Base-by-base conservation (phyloP, 2,797 vertebrate genomes). In the Schizothorax lantsangensis region DNA sequence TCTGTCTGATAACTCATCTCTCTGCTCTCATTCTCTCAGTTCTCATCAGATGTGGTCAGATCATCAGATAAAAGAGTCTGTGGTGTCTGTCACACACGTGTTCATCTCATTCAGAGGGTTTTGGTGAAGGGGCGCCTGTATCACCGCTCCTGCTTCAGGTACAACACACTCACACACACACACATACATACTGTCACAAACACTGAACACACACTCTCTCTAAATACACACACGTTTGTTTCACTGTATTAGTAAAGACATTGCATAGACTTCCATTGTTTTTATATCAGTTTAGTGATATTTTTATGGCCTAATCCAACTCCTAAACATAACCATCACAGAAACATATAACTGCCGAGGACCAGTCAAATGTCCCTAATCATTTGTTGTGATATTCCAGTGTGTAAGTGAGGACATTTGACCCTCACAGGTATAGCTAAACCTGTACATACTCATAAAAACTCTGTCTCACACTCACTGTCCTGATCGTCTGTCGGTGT, bases 1-100 rank as follows among this genome's bases (percentile, higher is more conserved):
- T n/a, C 40, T 72, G 11, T 45, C 71, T 73, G 23, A 6, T 45
- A 38, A 0, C 36, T 66, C 6, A 62, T 5, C 14, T 72, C 54
- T 86, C 26, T 89, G 47, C 36, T 47, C 47, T 45, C 1, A 94
- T 93, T 94, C 92, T 0, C 93, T 81, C 79, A 81, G 79, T 68
- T 66, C 5, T 36, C 43, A 45, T 33, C 59, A 47, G 62, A 49
- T 49, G 62, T 81, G 43, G 21, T 23, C 43, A 49, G 17, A 49
- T 81, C 79, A 1, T 66, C 79, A 68, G 79, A 64, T 45, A 80
- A 64, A 30, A 45, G 40, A 6, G 59, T 81, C 62, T 81, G 79
- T 69, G 36, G 19, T 23, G 79, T 81, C 19, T 81, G 79, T 81
- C 62, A 81, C 79, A 23, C 26, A n/a, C 45, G 2, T 36, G 68